These are phyloP conservation scores for Oxytorus armatus DNA, from an alignment of 2,888 invertebrate species.

Conservation along the genomic window DNA sequence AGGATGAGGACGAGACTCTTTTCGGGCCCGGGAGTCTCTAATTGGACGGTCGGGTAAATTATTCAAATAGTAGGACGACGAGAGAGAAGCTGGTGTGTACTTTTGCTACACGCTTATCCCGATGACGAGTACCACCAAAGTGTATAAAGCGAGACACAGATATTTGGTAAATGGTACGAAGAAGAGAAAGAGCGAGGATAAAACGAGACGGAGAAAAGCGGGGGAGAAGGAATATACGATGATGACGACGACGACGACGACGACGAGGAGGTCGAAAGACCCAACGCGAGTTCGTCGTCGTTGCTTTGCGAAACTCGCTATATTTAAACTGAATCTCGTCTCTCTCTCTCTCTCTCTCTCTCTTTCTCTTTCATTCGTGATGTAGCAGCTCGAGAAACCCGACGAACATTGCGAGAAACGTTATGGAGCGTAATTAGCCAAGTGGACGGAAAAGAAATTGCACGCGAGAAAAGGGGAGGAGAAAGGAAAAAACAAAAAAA, in stretches of 20 bases:
- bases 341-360: constrained; percentile 12
- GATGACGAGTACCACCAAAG: constrained; percentile 24
- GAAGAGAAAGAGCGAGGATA: constrained; percentile 26
- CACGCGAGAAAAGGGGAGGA: constrained; percentile 17
- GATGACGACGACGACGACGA: constrained; percentile 21
- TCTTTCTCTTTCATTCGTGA: constrained; percentile 15
- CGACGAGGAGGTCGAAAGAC: constrained; percentile 56
- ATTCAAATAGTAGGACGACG: constrained; percentile 64
- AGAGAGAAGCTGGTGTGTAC: constrained; percentile 22
- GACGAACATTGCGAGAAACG: constrained; percentile 39
- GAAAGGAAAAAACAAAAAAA: not conserved
- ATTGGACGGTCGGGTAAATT: constrained; percentile 69
- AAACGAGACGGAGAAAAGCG: constrained; percentile 5
- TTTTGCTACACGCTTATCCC: constrained; percentile 32
- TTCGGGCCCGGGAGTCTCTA: constrained; percentile 62
- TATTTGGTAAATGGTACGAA: not conserved
- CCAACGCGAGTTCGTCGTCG: constrained; percentile 40
- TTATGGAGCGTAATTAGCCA: constrained; percentile 44
- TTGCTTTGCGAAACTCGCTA: constrained; percentile 57
- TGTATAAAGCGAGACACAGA: not conserved
- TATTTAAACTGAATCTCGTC: constrained; percentile 55
- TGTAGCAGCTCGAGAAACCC: constrained; percentile 22
- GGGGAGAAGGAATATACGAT: constrained; percentile 27
- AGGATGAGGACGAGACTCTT: constrained; percentile 42
- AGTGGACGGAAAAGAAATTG: constrained; percentile 43